Base-by-base conservation (phyloP, 2,797 vertebrate species). In the Otolemur crassicaudatus region DNA sequence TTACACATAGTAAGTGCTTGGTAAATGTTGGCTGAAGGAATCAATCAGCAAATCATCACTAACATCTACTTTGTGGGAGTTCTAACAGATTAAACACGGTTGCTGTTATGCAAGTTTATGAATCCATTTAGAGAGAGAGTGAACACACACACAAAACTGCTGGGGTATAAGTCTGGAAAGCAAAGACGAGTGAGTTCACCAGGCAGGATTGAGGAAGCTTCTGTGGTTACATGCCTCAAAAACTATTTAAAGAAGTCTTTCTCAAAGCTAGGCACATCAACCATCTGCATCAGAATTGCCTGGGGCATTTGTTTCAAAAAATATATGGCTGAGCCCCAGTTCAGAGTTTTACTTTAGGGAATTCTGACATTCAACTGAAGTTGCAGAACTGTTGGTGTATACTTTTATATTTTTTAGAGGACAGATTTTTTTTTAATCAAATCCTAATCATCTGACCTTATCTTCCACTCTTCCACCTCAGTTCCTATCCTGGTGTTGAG, bases 21-120 rank as follows among this genome's bases (percentile, higher is more conserved):
- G 84, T 69, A 88, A 95, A 94, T 70, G 53, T 65, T 67, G 34
- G 63, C 34, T 86, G 70, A 95, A 90, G 56, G 84, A 77, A 65
- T 87, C 89, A 86, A 5, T 90, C 94, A 70, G 25, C 72, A 90
- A 53, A 22, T 70, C 29, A 20, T 81, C 67, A 60, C 49, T 77
- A 87, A 77, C 43, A 49, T 29, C 34, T 43, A 20, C 43, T 70
- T 12, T 40, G 27, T 89, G 81, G 65, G 69, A 9, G 34, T 76
- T 86, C 60, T 94, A 70, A 61, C 63, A 75, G 40, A 92, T 91
- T 65, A 46, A 94, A 77, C 34, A 70, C 27, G 13, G 17, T 65
- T 7, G 25, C 10, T 67, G 34, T 37, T 67, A 93, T 79, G 80
- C 25, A 56, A 70, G 40, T 27, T 82, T 63, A 40, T 43, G 56